These are phyloP conservation scores for Stichodactyla mertensii DNA, from an alignment of 64 coral and sea anemone species.

Conservation along the genomic window DNA sequence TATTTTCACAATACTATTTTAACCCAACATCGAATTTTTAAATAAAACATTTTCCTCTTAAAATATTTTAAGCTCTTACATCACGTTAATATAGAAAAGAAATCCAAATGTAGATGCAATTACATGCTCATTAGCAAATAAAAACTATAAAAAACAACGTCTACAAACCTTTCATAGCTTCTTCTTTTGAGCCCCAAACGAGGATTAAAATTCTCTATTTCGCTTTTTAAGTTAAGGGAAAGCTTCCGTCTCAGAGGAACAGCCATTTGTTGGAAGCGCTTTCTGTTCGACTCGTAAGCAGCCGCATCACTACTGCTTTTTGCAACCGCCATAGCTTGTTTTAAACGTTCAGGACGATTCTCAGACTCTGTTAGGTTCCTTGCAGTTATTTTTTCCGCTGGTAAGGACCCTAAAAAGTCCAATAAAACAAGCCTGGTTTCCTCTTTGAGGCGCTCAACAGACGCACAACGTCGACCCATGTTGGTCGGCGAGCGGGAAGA, in stretches of 20 bases:
- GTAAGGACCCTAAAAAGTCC: conserved; percentile 67
- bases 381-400: conserved; percentile 75
- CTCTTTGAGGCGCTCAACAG: conserved; percentile 70
- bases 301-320: conserved; percentile 80
- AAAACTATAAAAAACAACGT: not conserved
- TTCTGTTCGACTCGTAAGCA: conserved; percentile 63
- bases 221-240: conserved; percentile 77
- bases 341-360: conserved; percentile 43
- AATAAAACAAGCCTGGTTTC: conserved; percentile 83
- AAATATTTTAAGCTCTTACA: not conserved
- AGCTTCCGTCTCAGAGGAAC: conserved; percentile 67
- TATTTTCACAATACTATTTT: not conserved
- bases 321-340: conserved; percentile 50
- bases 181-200: conserved; percentile 6
- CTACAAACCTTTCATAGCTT: conserved; percentile 16
- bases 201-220: conserved; percentile 74
- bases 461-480: conserved; percentile 36
- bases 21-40: not conserved
- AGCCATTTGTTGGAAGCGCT: conserved; percentile 80
- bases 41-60: not conserved
- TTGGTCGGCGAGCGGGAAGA: not conserved
- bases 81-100: not conserved
- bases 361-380: conserved; percentile 59
- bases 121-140: not conserved
- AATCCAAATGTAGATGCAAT: not conserved